Evolutionary conservation across 2,888 invertebrate genomes (phyloP), one percentile per base, ranked within the genome.

Genomic region (Suillia variegata): DNA sequence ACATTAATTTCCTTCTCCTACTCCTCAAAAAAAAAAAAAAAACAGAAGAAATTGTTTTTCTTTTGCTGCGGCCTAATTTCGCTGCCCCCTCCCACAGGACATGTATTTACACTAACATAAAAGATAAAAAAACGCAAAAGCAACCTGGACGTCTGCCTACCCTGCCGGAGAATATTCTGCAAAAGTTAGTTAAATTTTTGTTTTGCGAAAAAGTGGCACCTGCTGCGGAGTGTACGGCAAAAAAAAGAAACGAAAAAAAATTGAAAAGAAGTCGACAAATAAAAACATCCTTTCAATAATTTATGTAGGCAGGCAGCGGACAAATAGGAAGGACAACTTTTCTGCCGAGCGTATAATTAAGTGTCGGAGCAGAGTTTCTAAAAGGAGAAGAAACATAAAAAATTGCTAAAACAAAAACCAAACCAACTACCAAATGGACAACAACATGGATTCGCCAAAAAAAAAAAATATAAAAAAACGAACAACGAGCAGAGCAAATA

Each of bases 281-380:
- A 45, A 45, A 45, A 45, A 20, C 17, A 45, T 45, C 45, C 45
- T 45, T 45, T 17, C 45, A 5, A 45, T 45, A 45, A 45, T 45
- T 45, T 45, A 45, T 45, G 45, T 18, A 45, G 18, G 20, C 5
- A 17, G 18, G 20, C 6, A 45, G 45, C 6, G 10, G 20, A 45
- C 20, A 45, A 18, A 45, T 18, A 18, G 18, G 20, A 18, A 18
- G 45, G 45, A 45, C 45, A 45, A 45, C 18, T 45, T 45, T 45
- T 45, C n/a, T 20, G 45, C 20, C 17, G n/a, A 45, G 5, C 17
- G 38, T 20, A 45, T 45, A 45, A 45, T 45, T 45, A 45, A 45
- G 45, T 20, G 45, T 5, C 38, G 38, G 38, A 38, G n/a, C 13
- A 4, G 38, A 38, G n/a, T n/a, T n/a, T n/a, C n/a, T n/a, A n/a